These are phyloP conservation scores for Callospermophilus lateralis DNA, from an alignment of 2,113 vertebrate genomes.

Conservation along the genomic window DNA sequence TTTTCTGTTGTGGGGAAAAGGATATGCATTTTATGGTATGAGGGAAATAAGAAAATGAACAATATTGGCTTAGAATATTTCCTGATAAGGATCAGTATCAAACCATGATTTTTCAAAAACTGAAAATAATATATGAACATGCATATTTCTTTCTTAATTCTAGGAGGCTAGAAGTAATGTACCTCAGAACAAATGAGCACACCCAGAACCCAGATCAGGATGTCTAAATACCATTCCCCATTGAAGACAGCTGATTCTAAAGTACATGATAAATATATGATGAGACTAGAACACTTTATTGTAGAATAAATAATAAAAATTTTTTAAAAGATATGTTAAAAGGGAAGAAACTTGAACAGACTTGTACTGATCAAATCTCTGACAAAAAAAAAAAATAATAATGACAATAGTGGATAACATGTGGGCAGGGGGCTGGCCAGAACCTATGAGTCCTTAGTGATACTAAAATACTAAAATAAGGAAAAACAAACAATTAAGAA, in stretches of 20 bases:
- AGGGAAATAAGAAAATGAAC: not conserved
- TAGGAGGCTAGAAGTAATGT: not conserved
- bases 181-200: not conserved
- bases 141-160: not conserved
- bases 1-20: not conserved
- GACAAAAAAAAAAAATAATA: not conserved
- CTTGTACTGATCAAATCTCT: not conserved
- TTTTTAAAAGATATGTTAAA: not conserved
- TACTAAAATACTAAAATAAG: not conserved
- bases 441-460: not conserved
- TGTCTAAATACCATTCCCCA: not conserved
- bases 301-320: not conserved
- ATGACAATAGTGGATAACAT: not conserved
- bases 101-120: not conserved
- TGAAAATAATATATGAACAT: not conserved
- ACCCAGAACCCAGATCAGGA: not conserved
- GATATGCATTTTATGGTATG: not conserved
- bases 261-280: not conserved
- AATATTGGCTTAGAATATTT: not conserved
- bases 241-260: not conserved
- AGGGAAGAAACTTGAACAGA: not conserved
- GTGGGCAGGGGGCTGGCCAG: not conserved
- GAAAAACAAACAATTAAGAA: not conserved
- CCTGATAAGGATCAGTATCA: not conserved
- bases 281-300: not conserved